phyloP scores from a whole-genome alignment of 1,140 invertebrate species.

The Eulimnadia texana region DNA sequence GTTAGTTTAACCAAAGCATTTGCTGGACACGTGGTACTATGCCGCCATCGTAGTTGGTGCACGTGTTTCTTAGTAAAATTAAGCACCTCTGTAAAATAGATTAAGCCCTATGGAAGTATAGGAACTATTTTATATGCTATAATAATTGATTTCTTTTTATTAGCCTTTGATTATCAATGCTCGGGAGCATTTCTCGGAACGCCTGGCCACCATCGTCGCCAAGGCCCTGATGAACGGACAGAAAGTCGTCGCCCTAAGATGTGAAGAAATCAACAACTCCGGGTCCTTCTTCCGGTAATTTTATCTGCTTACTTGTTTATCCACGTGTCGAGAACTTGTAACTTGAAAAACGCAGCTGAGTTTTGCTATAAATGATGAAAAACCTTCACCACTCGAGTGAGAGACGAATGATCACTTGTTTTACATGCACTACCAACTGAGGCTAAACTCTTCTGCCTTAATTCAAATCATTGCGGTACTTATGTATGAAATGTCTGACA shows the following conservation, averaged over 20 bases:
- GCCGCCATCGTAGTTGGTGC: no score
- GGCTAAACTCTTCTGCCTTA: background rate
- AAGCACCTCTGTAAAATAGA: no score
- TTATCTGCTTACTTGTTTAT: background rate
- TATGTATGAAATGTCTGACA: background rate
- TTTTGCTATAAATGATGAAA: constrained; percentile 13
- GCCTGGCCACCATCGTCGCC: constrained; percentile 82
- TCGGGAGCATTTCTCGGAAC: constrained; percentile 88
- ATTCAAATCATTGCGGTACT: background rate
- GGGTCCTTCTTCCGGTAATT: constrained; percentile 91
- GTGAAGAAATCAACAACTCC: constrained; percentile 95
- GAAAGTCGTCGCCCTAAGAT: constrained; percentile 72
- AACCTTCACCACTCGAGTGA: constrained; percentile 6
- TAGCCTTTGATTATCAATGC: constrained; percentile 95
- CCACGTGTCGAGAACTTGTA: background rate
- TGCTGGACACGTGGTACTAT: no score
- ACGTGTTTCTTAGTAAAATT: no score
- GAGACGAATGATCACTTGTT: constrained; percentile 4
- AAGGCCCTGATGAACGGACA: constrained; percentile 85
- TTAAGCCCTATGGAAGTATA: no score
- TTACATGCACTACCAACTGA: constrained; percentile 17
- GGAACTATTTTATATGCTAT: no score
- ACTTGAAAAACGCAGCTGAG: constrained; percentile 1
- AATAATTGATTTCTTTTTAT: constrained; percentile 1
- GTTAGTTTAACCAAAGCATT: no score